A percentile compares a stretch with the other conserved stretches of the same genome.
phyloP scores from a whole-genome alignment of 53 echinoderm and acorn worm genomes.

The Holothuria scabra region DNA sequence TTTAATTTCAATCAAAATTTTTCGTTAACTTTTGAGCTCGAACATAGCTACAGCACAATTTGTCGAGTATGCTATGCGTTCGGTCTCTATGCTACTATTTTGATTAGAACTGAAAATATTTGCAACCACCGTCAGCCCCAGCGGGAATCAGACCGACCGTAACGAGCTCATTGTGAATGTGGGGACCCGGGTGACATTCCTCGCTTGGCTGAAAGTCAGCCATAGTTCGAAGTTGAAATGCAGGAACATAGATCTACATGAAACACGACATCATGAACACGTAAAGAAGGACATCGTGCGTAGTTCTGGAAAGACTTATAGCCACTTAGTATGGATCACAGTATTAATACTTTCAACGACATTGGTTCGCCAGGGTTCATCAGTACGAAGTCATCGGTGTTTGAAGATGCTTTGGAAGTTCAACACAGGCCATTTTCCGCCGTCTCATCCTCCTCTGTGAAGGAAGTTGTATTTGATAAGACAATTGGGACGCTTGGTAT shows the following conservation, averaged over 20 bases:
- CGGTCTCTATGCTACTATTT: too few species aligned
- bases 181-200: too few species aligned
- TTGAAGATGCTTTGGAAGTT: slow-evolving; percentile 46
- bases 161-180: not conserved
- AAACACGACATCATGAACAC: too few species aligned
- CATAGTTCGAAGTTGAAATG: too few species aligned
- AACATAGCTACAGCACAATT: too few species aligned
- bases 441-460: slow-evolving; percentile 32
- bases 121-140: slow-evolving; percentile 7
- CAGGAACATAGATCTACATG: too few species aligned
- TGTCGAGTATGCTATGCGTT: too few species aligned
- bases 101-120: not conserved
- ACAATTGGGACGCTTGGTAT: slow-evolving; percentile 77
- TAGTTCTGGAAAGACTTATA: too few species aligned
- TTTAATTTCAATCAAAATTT: too few species aligned
- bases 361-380: slow-evolving; percentile 41
- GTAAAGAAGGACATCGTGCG: too few species aligned
- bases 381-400: slow-evolving; percentile 39
- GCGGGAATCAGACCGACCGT: slow-evolving; percentile 22
- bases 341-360: slow-evolving; percentile 6
- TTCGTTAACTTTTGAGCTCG: too few species aligned
- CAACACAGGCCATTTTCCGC: slow-evolving; percentile 44
- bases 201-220: too few species aligned
- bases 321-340: not conserved
- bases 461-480: slow-evolving; percentile 74